phyloP scores from a whole-genome alignment of 2,113 vertebrate genomes.

The Psilopogon haemacephalus region DNA sequence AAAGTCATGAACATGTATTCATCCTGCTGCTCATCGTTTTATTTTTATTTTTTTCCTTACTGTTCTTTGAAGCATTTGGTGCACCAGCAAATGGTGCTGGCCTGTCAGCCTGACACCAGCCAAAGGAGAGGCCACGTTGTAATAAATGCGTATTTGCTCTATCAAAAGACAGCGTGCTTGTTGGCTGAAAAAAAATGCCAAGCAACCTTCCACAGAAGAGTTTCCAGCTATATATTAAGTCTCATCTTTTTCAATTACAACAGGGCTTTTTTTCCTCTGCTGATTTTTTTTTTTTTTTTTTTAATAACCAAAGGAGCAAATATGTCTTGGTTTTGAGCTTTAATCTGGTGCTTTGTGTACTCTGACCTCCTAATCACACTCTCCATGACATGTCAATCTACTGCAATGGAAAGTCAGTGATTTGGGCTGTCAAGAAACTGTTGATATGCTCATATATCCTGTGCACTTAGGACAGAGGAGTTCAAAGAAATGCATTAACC shows the following conservation, averaged over 20 bases:
- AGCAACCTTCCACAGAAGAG: not conserved
- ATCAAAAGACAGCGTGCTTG: conserved; percentile 26
- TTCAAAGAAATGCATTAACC: conserved; percentile 53
- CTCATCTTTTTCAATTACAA: conserved; percentile 47
- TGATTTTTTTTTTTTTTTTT: conserved; percentile 11
- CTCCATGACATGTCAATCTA: conserved; percentile 38
- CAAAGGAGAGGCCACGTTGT: not conserved
- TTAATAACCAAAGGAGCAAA: conserved; percentile 43
- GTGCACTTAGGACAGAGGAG: conserved; percentile 27
- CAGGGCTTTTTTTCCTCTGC: not conserved
- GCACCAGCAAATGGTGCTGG: not conserved
- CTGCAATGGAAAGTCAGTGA: conserved; percentile 17
- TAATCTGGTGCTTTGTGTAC: conserved; percentile 42
- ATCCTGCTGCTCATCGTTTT: not conserved
- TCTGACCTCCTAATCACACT: conserved; percentile 36
- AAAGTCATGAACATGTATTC: not conserved
- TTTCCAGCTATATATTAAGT: conserved; percentile 43
- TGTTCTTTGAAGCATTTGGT: not conserved
- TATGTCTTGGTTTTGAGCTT: conserved; percentile 48
- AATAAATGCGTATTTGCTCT: conserved; percentile 13
- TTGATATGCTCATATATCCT: conserved; percentile 20
- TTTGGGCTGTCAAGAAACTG: conserved; percentile 10
- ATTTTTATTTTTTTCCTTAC: not conserved
- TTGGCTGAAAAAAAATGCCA: not conserved
- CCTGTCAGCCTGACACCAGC: not conserved